Evolutionary conservation across 2,888 invertebrate species (phyloP).

Genomic region (Cremastobaeus sp.): DNA sequence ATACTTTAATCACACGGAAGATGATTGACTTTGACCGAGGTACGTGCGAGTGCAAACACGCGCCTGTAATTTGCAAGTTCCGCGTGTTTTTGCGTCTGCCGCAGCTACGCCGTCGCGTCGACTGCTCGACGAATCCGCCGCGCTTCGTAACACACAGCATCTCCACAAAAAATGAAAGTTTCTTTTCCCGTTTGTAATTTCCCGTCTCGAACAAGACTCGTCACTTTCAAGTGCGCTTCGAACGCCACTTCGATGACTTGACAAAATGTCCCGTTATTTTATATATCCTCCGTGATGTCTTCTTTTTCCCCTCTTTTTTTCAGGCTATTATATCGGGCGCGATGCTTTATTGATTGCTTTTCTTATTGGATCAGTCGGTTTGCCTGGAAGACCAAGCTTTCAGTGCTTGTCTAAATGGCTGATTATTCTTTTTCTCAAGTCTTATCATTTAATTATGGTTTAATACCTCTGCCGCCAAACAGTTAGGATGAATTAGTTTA

Average conservation of each 20-base stretch:
- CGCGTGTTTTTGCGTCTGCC: constrained; percentile 29
- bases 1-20: no score
- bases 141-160: constrained; percentile 12
- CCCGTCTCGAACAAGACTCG: constrained; percentile 5
- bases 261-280: constrained; percentile 36
- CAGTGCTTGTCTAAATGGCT: no score
- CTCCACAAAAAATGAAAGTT: constrained; percentile 32
- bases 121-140: background rate
- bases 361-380: no score
- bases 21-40: constrained; percentile 21
- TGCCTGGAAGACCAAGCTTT: no score
- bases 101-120: background rate
- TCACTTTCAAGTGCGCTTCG: constrained; percentile 18
- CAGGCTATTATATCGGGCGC: no score
- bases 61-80: constrained; percentile 46
- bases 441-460: no score
- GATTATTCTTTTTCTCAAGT: no score
- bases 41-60: constrained; percentile 37
- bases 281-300: background rate
- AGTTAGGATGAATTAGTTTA: no score
- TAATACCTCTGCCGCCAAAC: no score
- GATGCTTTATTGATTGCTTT: no score
- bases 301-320: background rate
- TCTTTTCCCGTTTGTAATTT: constrained; percentile 26
- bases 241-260: constrained; percentile 26